Base-by-base conservation (phyloP, 2,797 vertebrate species). In the Vireo griseus region DNA sequence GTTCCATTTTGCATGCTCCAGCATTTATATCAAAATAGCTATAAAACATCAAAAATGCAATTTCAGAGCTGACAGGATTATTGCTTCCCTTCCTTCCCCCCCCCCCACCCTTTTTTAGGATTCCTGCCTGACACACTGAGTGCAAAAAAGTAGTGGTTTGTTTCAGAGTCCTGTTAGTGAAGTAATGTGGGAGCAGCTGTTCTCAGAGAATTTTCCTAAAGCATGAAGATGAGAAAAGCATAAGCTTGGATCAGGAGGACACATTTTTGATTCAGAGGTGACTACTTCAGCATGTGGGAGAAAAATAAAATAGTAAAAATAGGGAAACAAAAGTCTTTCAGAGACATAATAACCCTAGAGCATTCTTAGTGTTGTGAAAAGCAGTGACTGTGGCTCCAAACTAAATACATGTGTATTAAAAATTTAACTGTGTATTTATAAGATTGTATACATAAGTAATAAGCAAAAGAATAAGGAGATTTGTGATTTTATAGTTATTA, bases 21-120 rank as follows among this genome's bases (percentile, higher is more conserved):
- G 8, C 17, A 17, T 86, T 80, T 86, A n/a, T 35, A 69, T 66
- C 37, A 83, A 59, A 54, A 81, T 18, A 95, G 12, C 17, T 75
- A 55, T 50, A 86, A 77, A 91, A 79, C 72, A 3, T 44, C 26
- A 39, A 72, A 73, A 85, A 88, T 16, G 15, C 8, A 72, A 82
- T 83, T 92, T 92, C 61, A 55, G 52, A 74, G 85, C 59, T 75
- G 26, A 90, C 20, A 73, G 35, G 5, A 87, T 68, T 90, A 91
- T 73, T 91, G 16, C 0, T n/a, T n/a, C 15, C 2, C 2, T 0
- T 18, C 12, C 12, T 12, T 12, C 48, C 10, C 4, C 1, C 5
- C 21, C 11, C 17, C 1, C 4, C 39, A 5, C 4, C 5, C 26
- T 7, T 31, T 75, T 81, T 57, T 63, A 68, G 40, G 15, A 16